Percentiles rank a stretch among this genome's conserved stretches.
Evolutionary conservation across 2,797 vertebrate species (phyloP).

Genomic region (Acanthopagrus latus): DNA sequence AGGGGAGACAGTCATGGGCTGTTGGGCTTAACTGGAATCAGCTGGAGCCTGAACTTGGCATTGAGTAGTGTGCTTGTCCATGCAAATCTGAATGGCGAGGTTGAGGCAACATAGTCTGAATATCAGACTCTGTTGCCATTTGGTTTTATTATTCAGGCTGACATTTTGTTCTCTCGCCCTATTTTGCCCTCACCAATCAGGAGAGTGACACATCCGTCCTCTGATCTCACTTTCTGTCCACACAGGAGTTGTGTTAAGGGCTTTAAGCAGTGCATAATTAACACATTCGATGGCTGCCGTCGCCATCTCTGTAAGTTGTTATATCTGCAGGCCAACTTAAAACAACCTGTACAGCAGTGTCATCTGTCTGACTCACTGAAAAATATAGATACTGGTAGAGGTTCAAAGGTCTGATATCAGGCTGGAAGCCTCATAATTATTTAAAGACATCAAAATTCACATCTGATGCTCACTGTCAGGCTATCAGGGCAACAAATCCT

Average conservation of each 20-base stretch:
- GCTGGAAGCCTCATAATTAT: not conserved
- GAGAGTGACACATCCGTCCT: not conserved
- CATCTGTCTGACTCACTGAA: not conserved
- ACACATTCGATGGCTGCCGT: not conserved
- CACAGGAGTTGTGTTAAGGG: not conserved
- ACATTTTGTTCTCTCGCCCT: conserved; percentile 4
- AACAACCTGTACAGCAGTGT: not conserved
- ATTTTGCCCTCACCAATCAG: not conserved
- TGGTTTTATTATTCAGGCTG: conserved; percentile 23
- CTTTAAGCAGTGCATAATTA: not conserved
- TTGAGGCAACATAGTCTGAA: conserved; percentile 15
- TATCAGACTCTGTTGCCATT: conserved; percentile 14
- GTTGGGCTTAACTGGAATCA: conserved; percentile 26
- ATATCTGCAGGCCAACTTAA: not conserved
- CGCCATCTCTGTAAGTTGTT: not conserved
- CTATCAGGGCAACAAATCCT: conserved; percentile 1
- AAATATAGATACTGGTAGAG: not conserved
- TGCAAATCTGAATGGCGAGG: conserved; percentile 29
- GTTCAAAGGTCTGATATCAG: not conserved
- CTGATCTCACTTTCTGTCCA: not conserved
- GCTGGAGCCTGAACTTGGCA: conserved; percentile 25
- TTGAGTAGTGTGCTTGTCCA: conserved; percentile 30
- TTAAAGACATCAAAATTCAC: conserved; percentile 23
- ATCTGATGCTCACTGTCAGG: not conserved
- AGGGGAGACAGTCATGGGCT: conserved; percentile 20